Evolutionary conservation across 2,797 vertebrate species (phyloP), one percentile per base, ranked within the genome.

Genomic region (Hippocampus kuda): DNA sequence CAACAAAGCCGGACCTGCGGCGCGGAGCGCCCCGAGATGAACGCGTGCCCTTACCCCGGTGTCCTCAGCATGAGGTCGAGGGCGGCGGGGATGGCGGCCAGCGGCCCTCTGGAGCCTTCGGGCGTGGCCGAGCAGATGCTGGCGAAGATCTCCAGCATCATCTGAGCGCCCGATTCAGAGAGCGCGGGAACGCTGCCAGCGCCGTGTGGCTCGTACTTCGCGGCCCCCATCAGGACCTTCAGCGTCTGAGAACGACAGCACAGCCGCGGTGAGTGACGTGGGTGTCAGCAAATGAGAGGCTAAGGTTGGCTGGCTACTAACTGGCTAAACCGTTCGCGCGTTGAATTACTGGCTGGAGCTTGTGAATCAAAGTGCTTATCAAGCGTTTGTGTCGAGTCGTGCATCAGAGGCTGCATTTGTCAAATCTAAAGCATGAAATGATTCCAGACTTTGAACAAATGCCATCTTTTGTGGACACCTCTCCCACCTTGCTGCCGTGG

Each of bases 91-190:
- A 98, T 80, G 68, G 92, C 83, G 0, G 82, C 87, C 70, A 97
- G 90, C 68, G 94, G 89, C 18, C 92, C 91, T 15, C 81, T 84
- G 1, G 92, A 88, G 57, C 92, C 92, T 6, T 90, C 86, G 0
- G 88, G 87, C 2, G 92, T 93, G 41, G 94, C 94, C 0, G 93
- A 95, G 75, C 93, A 93, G 0, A 94, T 94, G 88, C 93, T 95
- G 72, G 93, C 91, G 1, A 98, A 95, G 81, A 95, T 93, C 81
- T 96, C 94, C 80, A 93, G 85, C 88, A 95, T 92, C 90, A 95
- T 89, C 85, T 94, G 94, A 0, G 86, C 88, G 0, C 93, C 94
- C 0, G 91, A 88, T 4, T 89, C 90, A 0, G 88, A 92, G 27
- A 94, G 92, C 1, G 89, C 59, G 8, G 70, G 73, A 48, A 86